Conservation (phyloP, 1,140 invertebrate genomes). For the Antheraea mylitta region DNA sequence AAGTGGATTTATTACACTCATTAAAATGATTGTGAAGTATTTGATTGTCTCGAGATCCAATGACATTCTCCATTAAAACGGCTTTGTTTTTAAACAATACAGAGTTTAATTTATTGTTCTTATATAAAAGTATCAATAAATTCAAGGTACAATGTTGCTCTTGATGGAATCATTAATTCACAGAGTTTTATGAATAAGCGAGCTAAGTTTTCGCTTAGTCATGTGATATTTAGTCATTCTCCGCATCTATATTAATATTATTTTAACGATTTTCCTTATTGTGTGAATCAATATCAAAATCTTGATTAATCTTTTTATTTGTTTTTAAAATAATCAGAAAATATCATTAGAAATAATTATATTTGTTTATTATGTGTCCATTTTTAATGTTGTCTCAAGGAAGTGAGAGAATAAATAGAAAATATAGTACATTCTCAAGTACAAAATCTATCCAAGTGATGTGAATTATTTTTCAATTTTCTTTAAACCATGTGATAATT, state of each 20-base stretch:
- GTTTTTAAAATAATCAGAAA: too few species aligned
- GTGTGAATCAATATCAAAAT: neutral
- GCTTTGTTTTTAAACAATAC: conserved; percentile 1
- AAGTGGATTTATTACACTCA: neutral
- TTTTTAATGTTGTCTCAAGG: too few species aligned
- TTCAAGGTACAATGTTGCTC: neutral
- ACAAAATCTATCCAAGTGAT: too few species aligned
- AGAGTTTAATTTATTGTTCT: neutral
- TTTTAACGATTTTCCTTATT: neutral
- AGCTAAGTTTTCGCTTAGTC: neutral
- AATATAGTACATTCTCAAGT: too few species aligned
- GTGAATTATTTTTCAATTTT: too few species aligned
- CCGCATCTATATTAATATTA: neutral
- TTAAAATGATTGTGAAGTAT: neutral
- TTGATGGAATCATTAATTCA: conserved; percentile 1
- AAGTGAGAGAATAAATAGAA: too few species aligned
- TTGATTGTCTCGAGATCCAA: neutral
- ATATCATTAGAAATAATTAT: too few species aligned
- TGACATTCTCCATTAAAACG: neutral
- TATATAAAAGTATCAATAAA: neutral
- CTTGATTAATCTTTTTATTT: too few species aligned
- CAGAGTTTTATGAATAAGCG: neutral
- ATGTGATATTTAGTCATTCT: neutral
- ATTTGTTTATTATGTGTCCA: too few species aligned
- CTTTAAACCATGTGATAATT: too few species aligned